Evolutionary conservation across 2,888 invertebrate genomes (phyloP).

Genomic region (Limnephilus marmoratus): DNA sequence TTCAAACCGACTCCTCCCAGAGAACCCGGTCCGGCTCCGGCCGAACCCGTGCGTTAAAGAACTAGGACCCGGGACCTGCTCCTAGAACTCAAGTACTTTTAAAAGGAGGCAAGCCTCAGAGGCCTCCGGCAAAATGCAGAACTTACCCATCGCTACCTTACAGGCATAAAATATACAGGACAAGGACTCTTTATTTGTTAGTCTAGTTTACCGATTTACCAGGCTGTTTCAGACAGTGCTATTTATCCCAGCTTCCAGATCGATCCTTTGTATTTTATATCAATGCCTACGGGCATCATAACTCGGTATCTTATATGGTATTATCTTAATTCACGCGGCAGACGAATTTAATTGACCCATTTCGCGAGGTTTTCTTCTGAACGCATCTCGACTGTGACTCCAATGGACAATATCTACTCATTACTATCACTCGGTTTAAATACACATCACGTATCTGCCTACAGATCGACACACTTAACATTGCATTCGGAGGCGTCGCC

Average conservation of each 20-base stretch:
- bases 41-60: too few relatives aligned
- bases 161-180: too few relatives aligned
- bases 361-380: slow-evolving; percentile 11
- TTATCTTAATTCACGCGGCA: slow-evolving; percentile 29
- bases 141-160: too few relatives aligned
- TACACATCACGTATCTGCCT: not conserved
- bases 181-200: not conserved
- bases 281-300: not conserved
- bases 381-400: slow-evolving; percentile 14
- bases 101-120: too few relatives aligned
- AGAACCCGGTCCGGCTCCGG: too few relatives aligned
- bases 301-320: not conserved
- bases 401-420: not conserved
- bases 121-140: too few relatives aligned
- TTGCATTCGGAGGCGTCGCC: not conserved
- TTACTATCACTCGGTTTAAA: not conserved
- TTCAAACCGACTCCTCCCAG: too few relatives aligned
- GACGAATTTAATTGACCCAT: slow-evolving; percentile 34
- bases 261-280: not conserved
- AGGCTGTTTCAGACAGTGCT: not conserved
- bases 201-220: not conserved
- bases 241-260: not conserved
- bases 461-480: not conserved
- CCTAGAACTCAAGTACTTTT: too few relatives aligned
- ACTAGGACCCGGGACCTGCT: too few relatives aligned